These are phyloP conservation scores for Heliconius sara DNA, from an alignment of 2,888 invertebrate species.

Conservation along the genomic window DNA sequence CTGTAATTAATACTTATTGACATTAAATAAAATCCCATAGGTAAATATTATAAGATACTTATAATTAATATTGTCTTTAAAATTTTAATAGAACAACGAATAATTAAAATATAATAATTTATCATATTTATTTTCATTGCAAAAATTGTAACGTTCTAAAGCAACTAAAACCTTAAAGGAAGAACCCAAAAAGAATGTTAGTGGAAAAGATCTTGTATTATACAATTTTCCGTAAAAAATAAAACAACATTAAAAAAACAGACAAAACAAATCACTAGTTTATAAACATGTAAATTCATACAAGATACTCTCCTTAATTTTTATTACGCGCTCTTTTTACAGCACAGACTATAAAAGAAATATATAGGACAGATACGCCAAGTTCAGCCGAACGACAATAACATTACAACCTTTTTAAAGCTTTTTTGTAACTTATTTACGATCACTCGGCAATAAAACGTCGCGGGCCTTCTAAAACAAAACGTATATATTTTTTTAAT, in stretches of 20 bases:
- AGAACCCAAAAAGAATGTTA: no score
- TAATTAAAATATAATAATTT: no score
- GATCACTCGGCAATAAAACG: constrained; percentile 40
- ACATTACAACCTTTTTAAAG: constrained; percentile 42
- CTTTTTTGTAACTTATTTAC: constrained; percentile 44
- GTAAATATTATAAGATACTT: not conserved
- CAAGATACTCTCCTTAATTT: constrained; percentile 31
- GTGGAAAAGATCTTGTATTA: not conserved
- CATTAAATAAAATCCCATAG: not conserved
- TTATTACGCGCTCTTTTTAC: constrained; percentile 40
- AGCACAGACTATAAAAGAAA: constrained; percentile 41
- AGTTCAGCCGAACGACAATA: constrained; percentile 40
- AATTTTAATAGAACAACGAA: no score
- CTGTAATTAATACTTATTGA: not conserved
- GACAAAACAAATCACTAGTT: constrained; percentile 15
- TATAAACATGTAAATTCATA: constrained; percentile 27
- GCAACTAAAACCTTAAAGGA: no score
- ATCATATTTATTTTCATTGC: no score
- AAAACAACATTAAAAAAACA: not conserved
- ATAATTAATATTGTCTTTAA: not conserved
- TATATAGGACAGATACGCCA: constrained; percentile 35
- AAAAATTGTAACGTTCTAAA: no score
- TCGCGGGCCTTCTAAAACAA: constrained; percentile 35
- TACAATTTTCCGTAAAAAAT: not conserved
- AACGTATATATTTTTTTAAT: constrained; percentile 26